These are phyloP conservation scores for Liodrosophila aerea DNA, from an alignment of 2,888 invertebrate species.

Conservation along the genomic window DNA sequence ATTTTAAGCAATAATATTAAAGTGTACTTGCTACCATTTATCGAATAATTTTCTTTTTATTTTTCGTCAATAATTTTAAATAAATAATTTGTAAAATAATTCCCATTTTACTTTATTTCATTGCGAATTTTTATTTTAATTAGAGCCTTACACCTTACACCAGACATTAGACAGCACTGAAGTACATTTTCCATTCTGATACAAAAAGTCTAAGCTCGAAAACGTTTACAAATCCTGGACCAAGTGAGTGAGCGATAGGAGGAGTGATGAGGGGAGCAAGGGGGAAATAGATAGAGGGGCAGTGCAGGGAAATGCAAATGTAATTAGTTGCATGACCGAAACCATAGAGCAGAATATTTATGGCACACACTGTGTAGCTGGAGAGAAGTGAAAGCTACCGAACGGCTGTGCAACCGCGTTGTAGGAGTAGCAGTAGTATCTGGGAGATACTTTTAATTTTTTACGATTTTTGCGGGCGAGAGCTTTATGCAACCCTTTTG, in stretches of 20 bases:
- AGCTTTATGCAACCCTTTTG: conserved; percentile 53
- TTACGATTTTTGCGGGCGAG: conserved; percentile 67
- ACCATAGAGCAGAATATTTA: conserved; percentile 73
- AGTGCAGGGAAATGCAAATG: conserved; percentile 61
- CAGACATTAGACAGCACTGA: no score
- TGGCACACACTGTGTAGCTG: conserved; percentile 67
- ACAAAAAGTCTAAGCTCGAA: background rate
- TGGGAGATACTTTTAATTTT: conserved; percentile 74
- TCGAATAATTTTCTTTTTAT: no score
- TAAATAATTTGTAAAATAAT: no score
- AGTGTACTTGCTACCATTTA: no score
- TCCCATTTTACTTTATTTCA: no score
- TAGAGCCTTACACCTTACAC: no score
- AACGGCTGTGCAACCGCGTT: conserved; percentile 11
- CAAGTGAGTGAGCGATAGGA: no score
- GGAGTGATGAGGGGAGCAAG: no score
- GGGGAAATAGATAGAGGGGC: background rate
- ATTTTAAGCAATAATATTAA: no score
- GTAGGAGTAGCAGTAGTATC: conserved; percentile 59
- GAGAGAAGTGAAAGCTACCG: conserved; percentile 46
- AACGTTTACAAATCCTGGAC: background rate
- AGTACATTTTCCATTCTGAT: no score
- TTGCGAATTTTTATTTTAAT: no score
- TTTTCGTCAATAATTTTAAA: no score
- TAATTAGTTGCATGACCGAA: conserved; percentile 75